Evolutionary conservation across 1,140 invertebrate genomes (phyloP).

Genomic region (Diorhabda carinulata): DNA sequence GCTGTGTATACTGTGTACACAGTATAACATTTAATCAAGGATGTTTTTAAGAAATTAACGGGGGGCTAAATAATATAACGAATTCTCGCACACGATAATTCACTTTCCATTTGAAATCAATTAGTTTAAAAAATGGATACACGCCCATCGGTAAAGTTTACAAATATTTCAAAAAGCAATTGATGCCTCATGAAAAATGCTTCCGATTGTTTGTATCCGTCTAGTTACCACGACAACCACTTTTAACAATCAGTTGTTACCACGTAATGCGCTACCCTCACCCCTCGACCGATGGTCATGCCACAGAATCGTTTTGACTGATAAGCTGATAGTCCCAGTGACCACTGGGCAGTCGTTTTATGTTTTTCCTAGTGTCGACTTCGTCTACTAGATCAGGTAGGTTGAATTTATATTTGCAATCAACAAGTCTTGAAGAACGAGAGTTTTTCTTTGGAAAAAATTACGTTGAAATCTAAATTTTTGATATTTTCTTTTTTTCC

Average conservation of each 20-base stretch:
- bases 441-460: too few species aligned
- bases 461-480: too few species aligned
- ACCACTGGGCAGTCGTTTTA: conserved; percentile 41
- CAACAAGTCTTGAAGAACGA: not conserved
- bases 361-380: conserved; percentile 28
- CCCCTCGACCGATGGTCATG: conserved; percentile 33
- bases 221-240: conserved; percentile 41
- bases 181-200: not conserved
- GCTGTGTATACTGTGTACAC: too few species aligned
- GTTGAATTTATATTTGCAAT: conserved; percentile 12
- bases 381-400: conserved; percentile 17
- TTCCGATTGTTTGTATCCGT: conserved; percentile 40
- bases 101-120: too few species aligned
- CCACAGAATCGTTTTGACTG: conserved; percentile 36
- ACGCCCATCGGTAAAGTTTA: not conserved
- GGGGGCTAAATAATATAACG: too few species aligned
- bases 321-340: conserved; percentile 40
- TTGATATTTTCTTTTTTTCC: too few species aligned
- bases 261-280: conserved; percentile 37
- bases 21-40: too few species aligned
- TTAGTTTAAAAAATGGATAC: too few species aligned
- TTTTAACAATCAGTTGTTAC: conserved; percentile 43
- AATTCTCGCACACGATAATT: too few species aligned
- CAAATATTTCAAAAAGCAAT: not conserved
- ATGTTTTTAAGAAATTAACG: too few species aligned